Percentiles rank a stretch among this genome's conserved stretches.
phyloP scores from a whole-genome alignment of 1,140 invertebrate species.

The Caenorhabditis latens region DNA sequence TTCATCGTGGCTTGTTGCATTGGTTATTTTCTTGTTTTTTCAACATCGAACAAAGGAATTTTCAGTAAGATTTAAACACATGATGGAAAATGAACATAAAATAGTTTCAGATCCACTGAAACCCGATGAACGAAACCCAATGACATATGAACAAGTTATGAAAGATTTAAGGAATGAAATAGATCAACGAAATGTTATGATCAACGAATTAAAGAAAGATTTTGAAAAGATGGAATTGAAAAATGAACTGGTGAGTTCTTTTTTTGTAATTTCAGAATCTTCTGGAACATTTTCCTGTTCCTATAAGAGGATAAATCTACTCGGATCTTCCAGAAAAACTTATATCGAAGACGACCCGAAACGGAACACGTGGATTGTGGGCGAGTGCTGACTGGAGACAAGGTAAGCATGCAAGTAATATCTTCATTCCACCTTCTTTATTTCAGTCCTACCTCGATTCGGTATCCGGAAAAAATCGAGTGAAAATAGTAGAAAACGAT shows the following conservation, averaged over 20 bases:
- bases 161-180: slow-evolving; percentile 31
- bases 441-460: not conserved
- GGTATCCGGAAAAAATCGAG: slow-evolving; percentile 14
- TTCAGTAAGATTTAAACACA: not conserved
- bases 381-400: slow-evolving; percentile 15
- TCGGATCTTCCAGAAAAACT: slow-evolving; percentile 1
- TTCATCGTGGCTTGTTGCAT: not conserved
- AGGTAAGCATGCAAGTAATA: not conserved
- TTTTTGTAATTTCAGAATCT: not conserved
- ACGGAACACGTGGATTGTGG: slow-evolving; percentile 41
- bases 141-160: slow-evolving; percentile 2
- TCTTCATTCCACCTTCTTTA: not conserved
- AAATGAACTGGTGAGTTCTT: slow-evolving; percentile 2
- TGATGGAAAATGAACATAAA: not conserved
- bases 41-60: not conserved
- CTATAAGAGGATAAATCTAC: not conserved
- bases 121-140: not conserved
- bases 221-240: not conserved
- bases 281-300: not conserved
- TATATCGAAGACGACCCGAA: slow-evolving; percentile 10
- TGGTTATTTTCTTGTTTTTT: not conserved
- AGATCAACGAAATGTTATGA: slow-evolving; percentile 17
- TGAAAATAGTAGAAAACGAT: slow-evolving; percentile 22
- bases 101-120: slow-evolving; percentile 13
- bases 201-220: slow-evolving; percentile 12